phyloP scores from a whole-genome alignment of 1,140 invertebrate species.

The Brachionus rotundiformis region DNA sequence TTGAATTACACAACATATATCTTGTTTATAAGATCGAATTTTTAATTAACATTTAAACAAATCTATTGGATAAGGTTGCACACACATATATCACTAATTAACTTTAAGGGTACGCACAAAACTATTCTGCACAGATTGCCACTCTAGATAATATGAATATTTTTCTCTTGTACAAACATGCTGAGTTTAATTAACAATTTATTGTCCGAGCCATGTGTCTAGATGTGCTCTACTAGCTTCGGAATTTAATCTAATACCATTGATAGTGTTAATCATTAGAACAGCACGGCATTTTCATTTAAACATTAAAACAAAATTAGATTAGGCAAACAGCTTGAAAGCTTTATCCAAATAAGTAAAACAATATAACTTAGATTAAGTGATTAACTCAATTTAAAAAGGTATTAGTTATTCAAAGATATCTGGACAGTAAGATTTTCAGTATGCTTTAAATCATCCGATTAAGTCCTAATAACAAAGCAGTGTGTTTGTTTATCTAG shows the following conservation, averaged over 20 bases:
- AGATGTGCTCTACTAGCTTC: background rate
- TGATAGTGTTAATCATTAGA: constrained; percentile 2
- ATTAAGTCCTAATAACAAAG: background rate
- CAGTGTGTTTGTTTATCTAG: background rate
- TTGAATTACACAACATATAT: background rate
- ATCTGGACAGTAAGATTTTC: background rate
- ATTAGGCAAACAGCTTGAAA: constrained; percentile 8
- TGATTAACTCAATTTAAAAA: background rate
- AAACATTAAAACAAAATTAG: background rate
- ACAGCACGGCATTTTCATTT: background rate
- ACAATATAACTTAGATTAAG: background rate
- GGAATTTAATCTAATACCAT: background rate
- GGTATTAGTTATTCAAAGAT: background rate
- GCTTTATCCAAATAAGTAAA: background rate
- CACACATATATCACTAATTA: background rate
- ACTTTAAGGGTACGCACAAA: background rate
- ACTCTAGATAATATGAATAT: background rate
- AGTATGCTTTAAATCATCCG: background rate
- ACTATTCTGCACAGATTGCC: background rate
- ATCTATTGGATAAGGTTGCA: constrained; percentile 40
- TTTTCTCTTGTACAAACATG: background rate
- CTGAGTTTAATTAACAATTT: constrained; percentile 26
- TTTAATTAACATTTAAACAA: constrained; percentile 33
- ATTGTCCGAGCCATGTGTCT: background rate
- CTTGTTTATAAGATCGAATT: constrained; percentile 2